phyloP scores from a whole-genome alignment of 2,797 vertebrate genomes.

The Bradypodion ventrale region DNA sequence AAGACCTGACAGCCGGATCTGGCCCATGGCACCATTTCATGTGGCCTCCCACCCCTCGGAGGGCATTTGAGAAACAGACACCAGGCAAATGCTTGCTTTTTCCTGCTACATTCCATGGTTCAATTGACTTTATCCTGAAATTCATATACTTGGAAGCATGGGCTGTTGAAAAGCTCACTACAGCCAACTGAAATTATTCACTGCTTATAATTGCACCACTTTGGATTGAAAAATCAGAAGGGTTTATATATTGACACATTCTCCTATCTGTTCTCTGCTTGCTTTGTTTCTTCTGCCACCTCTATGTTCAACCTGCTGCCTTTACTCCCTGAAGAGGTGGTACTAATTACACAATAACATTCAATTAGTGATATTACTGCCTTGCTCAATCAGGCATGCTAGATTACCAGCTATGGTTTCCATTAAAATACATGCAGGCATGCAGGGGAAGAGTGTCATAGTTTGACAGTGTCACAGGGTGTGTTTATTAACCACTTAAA shows the following conservation, averaged over 20 bases:
- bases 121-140: neutral
- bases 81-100: no score
- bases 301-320: conserved; percentile 9
- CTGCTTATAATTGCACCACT: neutral
- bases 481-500: neutral
- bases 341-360: conserved; percentile 10
- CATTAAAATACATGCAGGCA: neutral
- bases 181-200: neutral
- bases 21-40: no score
- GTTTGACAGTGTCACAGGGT: neutral
- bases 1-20: no score
- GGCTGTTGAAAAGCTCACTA: neutral
- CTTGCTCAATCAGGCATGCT: conserved; percentile 16
- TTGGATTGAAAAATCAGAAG: neutral
- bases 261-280: neutral
- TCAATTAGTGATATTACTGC: conserved; percentile 28
- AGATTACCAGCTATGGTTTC: conserved; percentile 1
- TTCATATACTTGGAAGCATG: neutral
- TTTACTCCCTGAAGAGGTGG: neutral
- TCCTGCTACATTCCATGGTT: neutral
- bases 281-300: neutral
- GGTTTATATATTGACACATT: neutral
- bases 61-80: no score
- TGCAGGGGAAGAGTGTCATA: neutral
- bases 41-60: no score